Base-by-base conservation (phyloP, 2,113 vertebrate genomes). In the Lontra canadensis region DNA sequence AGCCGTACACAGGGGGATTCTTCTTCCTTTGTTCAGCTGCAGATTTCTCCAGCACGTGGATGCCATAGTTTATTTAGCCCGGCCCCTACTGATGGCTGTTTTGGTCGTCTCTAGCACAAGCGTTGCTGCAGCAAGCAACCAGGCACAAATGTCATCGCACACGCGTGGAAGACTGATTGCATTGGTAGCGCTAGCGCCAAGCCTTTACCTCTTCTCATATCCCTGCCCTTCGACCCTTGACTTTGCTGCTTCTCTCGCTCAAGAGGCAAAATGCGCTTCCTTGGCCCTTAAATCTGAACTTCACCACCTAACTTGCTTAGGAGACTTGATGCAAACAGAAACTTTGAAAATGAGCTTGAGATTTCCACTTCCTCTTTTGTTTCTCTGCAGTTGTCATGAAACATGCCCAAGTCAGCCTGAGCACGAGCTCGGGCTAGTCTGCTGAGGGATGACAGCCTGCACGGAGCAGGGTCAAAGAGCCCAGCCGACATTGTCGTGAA, bases 321-420 rank as follows among this genome's bases (percentile, higher is more conserved):
- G 86, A 57, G 87, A 69, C 59, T 84, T 65, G 89, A 86, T 82
- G 44, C 42, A 93, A 86, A 42, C 78, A 85, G 76, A 92, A 96
- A 55, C 26, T 67, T 88, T 55, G 47, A 78, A 95, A 94, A 97
- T 57, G 57, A 57, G 42, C 91, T 82, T 52, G 26, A 81, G 67
- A 76, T 88, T 94, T 92, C 88, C 59, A 49, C 94, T 96, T 96
- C 80, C 74, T 88, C 71, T 96, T 96, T 88, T 52, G 63, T 96
- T 92, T 93, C 80, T 55, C 49, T 36, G 49, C 52, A 95, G 61
- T 80, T 96, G 80, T 25, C 69, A 76, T 69, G 49, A 74, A 96
- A 57, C 63, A 65, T 44, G 52, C 42, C 67, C 31, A 7, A 80
- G 42, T 76, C 59, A 71, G 84, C 74, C 82, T 76, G 9, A 83